Percentiles rank a stretch among this genome's conserved stretches.
These are phyloP conservation scores for Chrysogorgia sp. DNA, from an alignment of 92 coral and sea anemone genomes.

Conservation along the genomic window DNA sequence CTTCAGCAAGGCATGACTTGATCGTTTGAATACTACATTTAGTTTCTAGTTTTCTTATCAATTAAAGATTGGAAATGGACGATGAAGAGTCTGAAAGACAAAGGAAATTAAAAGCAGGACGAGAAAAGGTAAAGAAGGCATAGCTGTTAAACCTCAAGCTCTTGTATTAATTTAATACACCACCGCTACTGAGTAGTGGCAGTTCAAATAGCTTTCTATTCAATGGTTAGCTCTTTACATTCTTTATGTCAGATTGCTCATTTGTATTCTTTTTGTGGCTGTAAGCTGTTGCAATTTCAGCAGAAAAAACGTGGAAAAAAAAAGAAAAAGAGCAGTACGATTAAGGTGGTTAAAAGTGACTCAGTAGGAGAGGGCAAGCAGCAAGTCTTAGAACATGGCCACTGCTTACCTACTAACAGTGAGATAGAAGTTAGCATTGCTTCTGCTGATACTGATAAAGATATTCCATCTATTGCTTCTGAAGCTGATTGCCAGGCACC, in stretches of 20 bases:
- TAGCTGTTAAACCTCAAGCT: constrained; percentile 54
- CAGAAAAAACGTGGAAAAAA: constrained; percentile 79
- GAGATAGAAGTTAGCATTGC: constrained; percentile 27
- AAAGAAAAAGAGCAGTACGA: constrained; percentile 71
- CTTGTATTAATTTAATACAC: constrained; percentile 50
- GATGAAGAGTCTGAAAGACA: constrained; percentile 95
- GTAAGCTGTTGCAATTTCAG: constrained; percentile 74
- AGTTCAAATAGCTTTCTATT: constrained; percentile 23
- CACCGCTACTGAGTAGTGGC: constrained; percentile 75
- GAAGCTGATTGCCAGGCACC: constrained; percentile 71
- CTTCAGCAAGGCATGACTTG: too few relatives aligned
- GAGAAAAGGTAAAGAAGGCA: constrained; percentile 72
- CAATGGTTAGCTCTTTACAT: constrained; percentile 2
- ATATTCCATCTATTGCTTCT: constrained; percentile 89
- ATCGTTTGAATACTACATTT: neutral
- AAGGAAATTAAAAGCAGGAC: constrained; percentile 95
- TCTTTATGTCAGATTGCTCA: constrained; percentile 3
- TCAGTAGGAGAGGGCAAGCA: constrained; percentile 57
- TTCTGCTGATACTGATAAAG: constrained; percentile 87
- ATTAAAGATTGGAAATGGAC: constrained; percentile 66
- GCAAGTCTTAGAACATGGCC: constrained; percentile 42
- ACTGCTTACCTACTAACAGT: constrained; percentile 41
- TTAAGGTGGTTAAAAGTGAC: constrained; percentile 53
- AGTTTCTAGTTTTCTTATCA: neutral
- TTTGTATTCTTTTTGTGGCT: neutral